Conservation (phyloP, 2,888 invertebrate genomes). For the Isoperla grammatica region DNA sequence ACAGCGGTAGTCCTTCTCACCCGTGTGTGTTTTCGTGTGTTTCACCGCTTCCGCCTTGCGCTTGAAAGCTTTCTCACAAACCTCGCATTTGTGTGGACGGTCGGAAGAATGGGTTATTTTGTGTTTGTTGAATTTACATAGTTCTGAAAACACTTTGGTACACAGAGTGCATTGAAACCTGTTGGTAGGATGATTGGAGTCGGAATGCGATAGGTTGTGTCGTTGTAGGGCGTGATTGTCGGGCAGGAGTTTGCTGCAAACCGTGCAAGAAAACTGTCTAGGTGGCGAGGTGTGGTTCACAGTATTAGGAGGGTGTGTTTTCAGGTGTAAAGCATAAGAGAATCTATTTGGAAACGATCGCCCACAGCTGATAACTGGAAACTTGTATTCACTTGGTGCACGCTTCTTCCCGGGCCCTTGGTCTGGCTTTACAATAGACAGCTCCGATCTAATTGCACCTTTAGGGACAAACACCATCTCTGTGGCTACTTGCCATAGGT, state of each 20-base stretch:
- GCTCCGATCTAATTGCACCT: too few relatives aligned
- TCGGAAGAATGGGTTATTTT: conserved; percentile 15
- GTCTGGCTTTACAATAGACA: too few relatives aligned
- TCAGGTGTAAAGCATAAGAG: background rate
- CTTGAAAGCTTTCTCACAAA: conserved; percentile 23
- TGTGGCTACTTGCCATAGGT: too few relatives aligned
- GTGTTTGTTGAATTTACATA: conserved; percentile 16
- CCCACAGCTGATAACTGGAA: background rate
- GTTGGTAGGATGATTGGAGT: background rate
- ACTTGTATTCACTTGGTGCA: background rate
- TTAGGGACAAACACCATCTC: too few relatives aligned
- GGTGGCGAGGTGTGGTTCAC: background rate
- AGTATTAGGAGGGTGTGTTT: background rate
- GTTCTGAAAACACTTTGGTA: conserved; percentile 5
- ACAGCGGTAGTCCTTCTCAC: conserved; percentile 31
- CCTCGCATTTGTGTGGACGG: conserved; percentile 20
- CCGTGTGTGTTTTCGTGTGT: conserved; percentile 33
- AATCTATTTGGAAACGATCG: background rate
- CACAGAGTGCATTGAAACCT: conserved; percentile 10
- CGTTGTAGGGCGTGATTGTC: background rate
- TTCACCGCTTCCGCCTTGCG: conserved; percentile 22
- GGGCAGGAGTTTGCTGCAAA: background rate
- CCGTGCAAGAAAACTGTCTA: background rate
- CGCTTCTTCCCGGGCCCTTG: too few relatives aligned
- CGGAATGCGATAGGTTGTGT: background rate